Percentiles rank a stretch among this genome's conserved stretches.
Conservation (phyloP, 2,888 invertebrate species). For the Eupithecia dodoneata region DNA sequence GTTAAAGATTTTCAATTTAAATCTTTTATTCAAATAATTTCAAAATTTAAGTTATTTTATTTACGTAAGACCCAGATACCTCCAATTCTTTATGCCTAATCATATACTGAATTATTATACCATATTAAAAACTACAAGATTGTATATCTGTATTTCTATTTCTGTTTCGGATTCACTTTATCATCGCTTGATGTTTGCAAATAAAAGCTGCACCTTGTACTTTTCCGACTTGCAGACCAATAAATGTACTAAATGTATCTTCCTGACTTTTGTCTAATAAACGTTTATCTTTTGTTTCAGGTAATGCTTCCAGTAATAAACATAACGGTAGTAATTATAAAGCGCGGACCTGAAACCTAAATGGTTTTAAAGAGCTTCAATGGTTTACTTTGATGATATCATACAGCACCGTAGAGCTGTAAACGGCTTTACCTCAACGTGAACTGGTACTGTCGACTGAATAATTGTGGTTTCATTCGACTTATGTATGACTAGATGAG, state of each 20-base stretch:
- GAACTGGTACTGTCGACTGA: slow-evolving; percentile 33
- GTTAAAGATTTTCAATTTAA: background rate
- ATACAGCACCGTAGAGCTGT: slow-evolving; percentile 33
- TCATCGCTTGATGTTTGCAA: background rate
- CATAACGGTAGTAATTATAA: slow-evolving; percentile 16
- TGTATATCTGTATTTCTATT: too few species aligned
- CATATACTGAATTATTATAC: too few species aligned
- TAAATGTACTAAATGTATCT: background rate
- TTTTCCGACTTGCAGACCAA: background rate
- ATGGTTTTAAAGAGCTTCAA: slow-evolving; percentile 19
- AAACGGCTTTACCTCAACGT: slow-evolving; percentile 28
- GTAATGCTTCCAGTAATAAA: slow-evolving; percentile 37
- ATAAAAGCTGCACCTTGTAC: background rate
- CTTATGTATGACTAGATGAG: slow-evolving; percentile 34
- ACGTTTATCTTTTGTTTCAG: slow-evolving; percentile 44
- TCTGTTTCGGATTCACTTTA: background rate
- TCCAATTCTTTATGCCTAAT: too few species aligned
- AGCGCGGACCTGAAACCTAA: slow-evolving; percentile 18
- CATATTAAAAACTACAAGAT: too few species aligned
- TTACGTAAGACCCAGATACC: too few species aligned
- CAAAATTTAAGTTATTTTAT: too few species aligned
- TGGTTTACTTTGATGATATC: slow-evolving; percentile 34
- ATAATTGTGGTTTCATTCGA: slow-evolving; percentile 40
- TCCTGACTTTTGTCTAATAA: slow-evolving; percentile 16
- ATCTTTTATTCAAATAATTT: too few species aligned